Evolutionary conservation across 1,140 invertebrate genomes (phyloP).

Genomic region (Orius laevigatus): DNA sequence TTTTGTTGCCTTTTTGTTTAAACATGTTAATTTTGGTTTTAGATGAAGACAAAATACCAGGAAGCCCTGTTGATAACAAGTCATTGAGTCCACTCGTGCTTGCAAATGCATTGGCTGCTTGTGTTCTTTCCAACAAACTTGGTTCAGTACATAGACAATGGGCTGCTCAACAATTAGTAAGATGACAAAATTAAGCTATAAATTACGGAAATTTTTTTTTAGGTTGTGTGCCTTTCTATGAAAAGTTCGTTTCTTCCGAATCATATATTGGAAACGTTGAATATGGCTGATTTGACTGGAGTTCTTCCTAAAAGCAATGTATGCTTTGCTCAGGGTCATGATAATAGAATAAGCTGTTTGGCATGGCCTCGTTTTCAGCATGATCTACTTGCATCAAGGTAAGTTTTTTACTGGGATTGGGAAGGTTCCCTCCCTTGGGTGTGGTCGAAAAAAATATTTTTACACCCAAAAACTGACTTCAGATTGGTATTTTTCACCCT

Average conservation of each 20-base stretch:
- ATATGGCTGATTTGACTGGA: constrained; percentile 31
- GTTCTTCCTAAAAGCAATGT: constrained; percentile 29
- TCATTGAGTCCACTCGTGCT: constrained; percentile 31
- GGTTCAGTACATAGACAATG: constrained; percentile 35
- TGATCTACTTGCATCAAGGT: constrained; percentile 32
- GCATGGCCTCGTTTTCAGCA: constrained; percentile 29
- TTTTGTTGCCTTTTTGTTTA: background rate
- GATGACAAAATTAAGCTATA: background rate
- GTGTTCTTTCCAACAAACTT: constrained; percentile 36
- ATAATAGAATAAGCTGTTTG: constrained; percentile 32
- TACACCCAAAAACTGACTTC: too few relatives aligned
- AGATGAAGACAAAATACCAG: constrained; percentile 19
- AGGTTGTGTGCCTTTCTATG: constrained; percentile 17
- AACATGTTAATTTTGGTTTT: background rate
- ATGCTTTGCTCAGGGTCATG: constrained; percentile 35
- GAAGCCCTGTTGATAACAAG: constrained; percentile 20
- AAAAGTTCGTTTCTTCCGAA: constrained; percentile 14
- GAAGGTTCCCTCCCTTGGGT: background rate
- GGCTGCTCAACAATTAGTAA: constrained; percentile 40
- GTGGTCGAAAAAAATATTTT: too few relatives aligned
- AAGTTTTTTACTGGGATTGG: constrained; percentile 3
- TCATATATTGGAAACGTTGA: constrained; percentile 24
- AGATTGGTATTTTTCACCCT: too few relatives aligned
- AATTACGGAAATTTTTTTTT: constrained; percentile 1
- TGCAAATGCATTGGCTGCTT: constrained; percentile 44